Evolutionary conservation across 2,888 invertebrate species (phyloP), one percentile per base, ranked within the genome.

Genomic region (Polymixis flavicincta): DNA sequence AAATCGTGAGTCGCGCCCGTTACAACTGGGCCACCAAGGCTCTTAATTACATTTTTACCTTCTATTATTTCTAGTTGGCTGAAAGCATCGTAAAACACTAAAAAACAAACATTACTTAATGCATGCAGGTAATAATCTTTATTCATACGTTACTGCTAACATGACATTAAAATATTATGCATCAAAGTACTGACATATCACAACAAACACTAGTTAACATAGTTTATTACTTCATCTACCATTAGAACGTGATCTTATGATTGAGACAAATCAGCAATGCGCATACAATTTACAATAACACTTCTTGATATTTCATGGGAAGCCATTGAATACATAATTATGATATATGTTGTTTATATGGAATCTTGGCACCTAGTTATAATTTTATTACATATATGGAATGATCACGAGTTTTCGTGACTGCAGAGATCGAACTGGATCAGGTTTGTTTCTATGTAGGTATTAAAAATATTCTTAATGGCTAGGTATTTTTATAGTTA

Each of bases 371-470:
- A 19, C 11, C 8, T 50, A 14, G 32, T 63, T 22, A 59, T 63
- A 63, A 25, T 61, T 72, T 59, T n/a, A 55, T 67, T 14, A 52
- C 17, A 22, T 66, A 37, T 14, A 66, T 63, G 19, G 57, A 67
- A 66, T 71, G 25, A 65, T 71, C 71, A 79, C 48, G 74, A 71
- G 22, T 66, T 54, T 42, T 45, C 71, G 71, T 75, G 69, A 71
- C 57, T 63, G 42, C 37, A n/a, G n/a, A 60, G 19, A 52, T 80
- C 22, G 13, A 80, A 82, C n/a, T 82, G 55, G 64, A 79, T 84
- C 71, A 80, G 13, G 59, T 64, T 48, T 60, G 37, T 54, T 42
- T 50, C 28, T 9, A 52, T 55, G 25, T 69, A 37, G 13, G n/a
- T 11, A 19, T 32, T 32, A 45, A 54, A n/a, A 32, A 50, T 66